Conservation (phyloP, 2,797 vertebrate genomes). For the Moxostoma hubbsi region DNA sequence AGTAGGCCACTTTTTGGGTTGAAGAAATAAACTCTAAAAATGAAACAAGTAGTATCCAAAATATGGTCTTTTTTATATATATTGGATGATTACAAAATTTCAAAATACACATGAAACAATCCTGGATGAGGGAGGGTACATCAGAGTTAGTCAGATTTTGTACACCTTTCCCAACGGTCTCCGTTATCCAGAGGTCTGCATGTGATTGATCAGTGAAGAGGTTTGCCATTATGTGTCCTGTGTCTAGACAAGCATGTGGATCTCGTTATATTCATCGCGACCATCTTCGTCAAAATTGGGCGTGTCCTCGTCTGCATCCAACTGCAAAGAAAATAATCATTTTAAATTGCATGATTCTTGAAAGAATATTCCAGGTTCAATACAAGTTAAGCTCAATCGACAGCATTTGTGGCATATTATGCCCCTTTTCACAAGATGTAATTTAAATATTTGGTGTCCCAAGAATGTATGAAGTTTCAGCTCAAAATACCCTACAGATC, state of each 20-base stretch:
- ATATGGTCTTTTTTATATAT: slow-evolving; percentile 32
- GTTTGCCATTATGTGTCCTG: slow-evolving; percentile 1
- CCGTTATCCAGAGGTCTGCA: slow-evolving; percentile 46
- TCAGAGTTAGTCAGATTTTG: slow-evolving; percentile 30
- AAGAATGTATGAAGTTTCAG: too few species aligned
- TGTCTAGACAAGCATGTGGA: slow-evolving; percentile 94
- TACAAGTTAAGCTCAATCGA: too few species aligned
- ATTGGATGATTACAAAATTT: slow-evolving; percentile 46
- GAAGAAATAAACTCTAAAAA: slow-evolving; percentile 39
- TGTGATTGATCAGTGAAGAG: slow-evolving; percentile 50
- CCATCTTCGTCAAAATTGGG: slow-evolving; percentile 97
- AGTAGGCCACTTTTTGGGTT: slow-evolving; percentile 48
- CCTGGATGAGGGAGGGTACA: slow-evolving; percentile 34
- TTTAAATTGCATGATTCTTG: not conserved
- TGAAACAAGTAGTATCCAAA: slow-evolving; percentile 37
- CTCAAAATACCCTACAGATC: too few species aligned
- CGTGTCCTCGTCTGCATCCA: slow-evolving; percentile 92
- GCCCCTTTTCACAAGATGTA: too few species aligned
- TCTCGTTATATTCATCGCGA: slow-evolving; percentile 95
- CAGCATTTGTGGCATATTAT: too few species aligned
- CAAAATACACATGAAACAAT: slow-evolving; percentile 46
- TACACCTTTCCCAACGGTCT: slow-evolving; percentile 43
- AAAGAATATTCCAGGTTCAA: too few species aligned
- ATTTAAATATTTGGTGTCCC: too few species aligned
- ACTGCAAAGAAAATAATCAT: slow-evolving; percentile 72